Percentiles rank a stretch among this genome's conserved stretches.
phyloP scores from a whole-genome alignment of 2,797 vertebrate genomes.

The Cyprinella venusta region DNA sequence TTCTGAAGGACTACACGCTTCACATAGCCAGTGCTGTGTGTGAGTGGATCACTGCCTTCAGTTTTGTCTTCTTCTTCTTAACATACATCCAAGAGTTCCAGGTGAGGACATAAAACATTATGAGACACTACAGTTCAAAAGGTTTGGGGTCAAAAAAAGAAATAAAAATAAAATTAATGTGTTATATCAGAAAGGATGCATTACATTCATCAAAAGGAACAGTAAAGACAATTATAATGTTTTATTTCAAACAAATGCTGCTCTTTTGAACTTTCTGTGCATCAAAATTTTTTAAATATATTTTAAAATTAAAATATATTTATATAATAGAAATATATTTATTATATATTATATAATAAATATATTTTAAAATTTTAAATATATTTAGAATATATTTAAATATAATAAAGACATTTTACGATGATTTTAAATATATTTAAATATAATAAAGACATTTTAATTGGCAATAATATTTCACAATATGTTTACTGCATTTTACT shows the following conservation, averaged over 20 bases:
- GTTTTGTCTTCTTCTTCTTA: conserved; percentile 92
- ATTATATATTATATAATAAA: no score
- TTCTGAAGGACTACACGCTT: conserved; percentile 80
- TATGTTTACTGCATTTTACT: not conserved
- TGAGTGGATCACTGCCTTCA: conserved; percentile 93
- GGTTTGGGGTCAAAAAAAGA: not conserved
- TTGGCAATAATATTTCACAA: not conserved
- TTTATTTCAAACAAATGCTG: not conserved
- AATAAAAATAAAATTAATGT: no score
- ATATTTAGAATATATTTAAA: not conserved
- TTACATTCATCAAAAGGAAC: not conserved
- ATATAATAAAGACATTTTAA: not conserved
- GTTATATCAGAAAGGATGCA: not conserved
- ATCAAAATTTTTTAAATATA: not conserved
- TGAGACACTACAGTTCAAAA: not conserved
- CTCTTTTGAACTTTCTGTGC: not conserved
- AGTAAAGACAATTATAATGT: not conserved
- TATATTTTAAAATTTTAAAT: no score
- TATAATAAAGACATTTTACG: no score
- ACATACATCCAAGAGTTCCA: conserved; percentile 94
- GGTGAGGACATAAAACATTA: conserved; percentile 73
- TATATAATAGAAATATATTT: not conserved
- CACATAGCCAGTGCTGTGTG: conserved; percentile 83
- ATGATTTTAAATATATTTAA: not conserved
- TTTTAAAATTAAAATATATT: no score